phyloP scores from a whole-genome alignment of 2,888 invertebrate species.

The Leucoptera coffeella region DNA sequence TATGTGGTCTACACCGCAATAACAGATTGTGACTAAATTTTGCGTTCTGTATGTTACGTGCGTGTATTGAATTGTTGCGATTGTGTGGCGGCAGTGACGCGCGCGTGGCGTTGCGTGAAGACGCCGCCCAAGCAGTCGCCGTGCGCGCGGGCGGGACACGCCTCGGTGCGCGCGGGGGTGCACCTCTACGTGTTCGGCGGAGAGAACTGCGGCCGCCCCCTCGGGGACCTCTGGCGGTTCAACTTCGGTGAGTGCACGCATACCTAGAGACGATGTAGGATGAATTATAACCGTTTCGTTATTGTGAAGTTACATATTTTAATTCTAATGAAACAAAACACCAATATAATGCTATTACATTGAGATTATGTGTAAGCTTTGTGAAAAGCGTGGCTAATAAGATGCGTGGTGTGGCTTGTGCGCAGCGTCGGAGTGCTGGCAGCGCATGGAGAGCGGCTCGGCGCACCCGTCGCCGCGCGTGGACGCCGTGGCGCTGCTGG shows the following conservation, averaged over 20 bases:
- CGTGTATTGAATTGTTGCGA: neutral
- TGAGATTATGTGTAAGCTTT: too few relatives aligned
- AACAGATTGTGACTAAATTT: too few relatives aligned
- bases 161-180: slow-evolving; percentile 69
- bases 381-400: too few relatives aligned
- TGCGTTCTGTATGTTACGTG: too few relatives aligned
- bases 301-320: too few relatives aligned
- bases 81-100: slow-evolving; percentile 44
- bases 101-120: slow-evolving; percentile 60
- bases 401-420: slow-evolving; percentile 9
- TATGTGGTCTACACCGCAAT: too few relatives aligned
- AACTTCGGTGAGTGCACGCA: slow-evolving; percentile 67
- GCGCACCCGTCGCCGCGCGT: slow-evolving; percentile 64
- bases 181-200: slow-evolving; percentile 79
- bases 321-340: too few relatives aligned
- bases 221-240: slow-evolving; percentile 77
- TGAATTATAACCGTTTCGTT: too few relatives aligned
- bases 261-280: too few relatives aligned
- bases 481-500: slow-evolving; percentile 61
- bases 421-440: slow-evolving; percentile 69
- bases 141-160: slow-evolving; percentile 69
- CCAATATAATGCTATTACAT: too few relatives aligned
- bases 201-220: slow-evolving; percentile 62
- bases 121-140: slow-evolving; percentile 59
- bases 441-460: slow-evolving; percentile 58